These are phyloP conservation scores for Psophia crepitans DNA, from an alignment of 2,113 vertebrate genomes.

Conservation along the genomic window DNA sequence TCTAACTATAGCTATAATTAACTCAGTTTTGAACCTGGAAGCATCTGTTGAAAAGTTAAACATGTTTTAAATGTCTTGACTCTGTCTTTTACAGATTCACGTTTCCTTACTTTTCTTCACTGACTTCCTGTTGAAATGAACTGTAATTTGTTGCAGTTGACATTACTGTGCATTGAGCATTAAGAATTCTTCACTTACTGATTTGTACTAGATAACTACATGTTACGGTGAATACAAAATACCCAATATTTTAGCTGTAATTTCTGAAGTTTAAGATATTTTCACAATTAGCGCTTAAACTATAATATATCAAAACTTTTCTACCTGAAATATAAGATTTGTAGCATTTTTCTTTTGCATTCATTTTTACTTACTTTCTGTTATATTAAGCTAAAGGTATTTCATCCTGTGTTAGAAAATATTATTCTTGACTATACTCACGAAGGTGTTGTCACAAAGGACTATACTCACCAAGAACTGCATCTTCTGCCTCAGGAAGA, in stretches of 20 bases:
- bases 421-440: not conserved
- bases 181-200: not conserved
- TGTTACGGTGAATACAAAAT: not conserved
- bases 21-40: not conserved
- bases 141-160: not conserved
- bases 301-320: not conserved
- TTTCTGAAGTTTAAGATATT: not conserved
- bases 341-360: not conserved
- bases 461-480: not conserved
- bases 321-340: too few species aligned
- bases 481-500: not conserved
- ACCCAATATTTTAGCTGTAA: not conserved
- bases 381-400: not conserved
- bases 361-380: not conserved
- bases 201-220: not conserved
- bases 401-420: not conserved
- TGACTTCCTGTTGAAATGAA: not conserved
- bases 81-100: not conserved
- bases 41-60: not conserved
- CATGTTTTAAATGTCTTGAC: not conserved
- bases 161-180: rapidly evolving
- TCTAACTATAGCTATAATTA: not conserved
- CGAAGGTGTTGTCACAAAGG: not conserved
- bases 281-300: not conserved
- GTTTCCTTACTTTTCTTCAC: not conserved